Evolutionary conservation across 2,888 invertebrate species (phyloP), one percentile per base, ranked within the genome.

Genomic region (Nomada lathburiana): DNA sequence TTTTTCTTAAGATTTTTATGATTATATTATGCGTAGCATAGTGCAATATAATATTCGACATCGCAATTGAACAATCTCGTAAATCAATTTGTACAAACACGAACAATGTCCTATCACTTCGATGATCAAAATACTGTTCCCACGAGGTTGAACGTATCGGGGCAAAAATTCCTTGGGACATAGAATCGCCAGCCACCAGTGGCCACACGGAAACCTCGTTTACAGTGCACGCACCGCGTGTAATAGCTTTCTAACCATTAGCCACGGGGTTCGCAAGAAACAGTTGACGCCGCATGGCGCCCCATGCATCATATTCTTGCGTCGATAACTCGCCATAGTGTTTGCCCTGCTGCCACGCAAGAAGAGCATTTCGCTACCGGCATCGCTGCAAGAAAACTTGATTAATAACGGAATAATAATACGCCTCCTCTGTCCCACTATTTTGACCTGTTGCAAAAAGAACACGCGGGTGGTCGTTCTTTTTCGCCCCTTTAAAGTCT

Each of bases 361-460:
- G 88, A 92, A 91, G 85, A 81, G 76, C 85, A 86, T 89, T 90
- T 89, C 84, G 88, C 90, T 88, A 88, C 88, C 84, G 86, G 81
- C 75, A 87, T 88, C 76, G 78, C 80, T 78, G 85, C 86, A 90
- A 92, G 90, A 91, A 92, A 62, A 90, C 87, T 90, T 93, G 92
- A 93, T 93, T 93, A 91, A 93, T 92, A 92, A 92, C 91, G 86
- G 89, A 91, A 90, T 92, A 93, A 93, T 92, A 92, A 92, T 88
- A 92, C 80, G 85, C 84, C 84, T 82, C 84, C 77, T 64, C 53
- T 20, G 53, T 18, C 26, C 57, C 23, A 18, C 20, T 57, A 23
- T 57, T 13, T 26, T 26, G 20, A 11, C 23, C 57, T 20, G 23
- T 20, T 9, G 23, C 57, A 23, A 20, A 20, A 13, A 13, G 23